These are phyloP conservation scores for Hydractinia symbiolongicarpus DNA, from an alignment of 30 jellyfish, hydroid and myxozoan species.

Conservation along the genomic window DNA sequence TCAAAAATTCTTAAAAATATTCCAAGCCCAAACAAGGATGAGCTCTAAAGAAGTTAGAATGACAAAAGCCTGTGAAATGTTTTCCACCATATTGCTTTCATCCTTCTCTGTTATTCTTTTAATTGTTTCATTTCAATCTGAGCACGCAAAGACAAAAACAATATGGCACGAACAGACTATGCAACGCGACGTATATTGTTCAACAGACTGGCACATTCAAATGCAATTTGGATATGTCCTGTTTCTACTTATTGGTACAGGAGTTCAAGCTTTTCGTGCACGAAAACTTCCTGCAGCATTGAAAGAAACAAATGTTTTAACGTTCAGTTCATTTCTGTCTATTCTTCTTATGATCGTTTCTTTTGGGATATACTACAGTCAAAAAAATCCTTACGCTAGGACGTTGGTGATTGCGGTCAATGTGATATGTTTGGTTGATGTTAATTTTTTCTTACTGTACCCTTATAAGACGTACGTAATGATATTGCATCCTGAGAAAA, in stretches of 20 bases:
- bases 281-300: slow-evolving; percentile 1
- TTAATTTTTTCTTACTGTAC: background rate
- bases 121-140: background rate
- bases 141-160: background rate
- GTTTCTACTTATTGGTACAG: background rate
- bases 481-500: slow-evolving; percentile 5
- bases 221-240: background rate
- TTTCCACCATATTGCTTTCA: background rate
- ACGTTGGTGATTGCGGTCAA: background rate
- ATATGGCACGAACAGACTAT: background rate
- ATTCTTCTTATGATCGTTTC: background rate
- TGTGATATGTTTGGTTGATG: background rate
- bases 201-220: slow-evolving; percentile 9
- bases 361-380: background rate
- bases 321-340: background rate
- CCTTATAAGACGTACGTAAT: background rate
- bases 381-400: background rate
- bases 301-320: background rate
- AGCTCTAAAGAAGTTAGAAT: background rate
- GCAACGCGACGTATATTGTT: background rate
- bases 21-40: slow-evolving; percentile 1
- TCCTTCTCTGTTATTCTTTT: background rate
- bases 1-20: slow-evolving; percentile 1
- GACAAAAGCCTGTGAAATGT: background rate
- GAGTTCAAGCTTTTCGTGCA: slow-evolving; percentile 4